Base-by-base conservation (phyloP, 2,113 vertebrate genomes). In the Tragelaphus imberbis region DNA sequence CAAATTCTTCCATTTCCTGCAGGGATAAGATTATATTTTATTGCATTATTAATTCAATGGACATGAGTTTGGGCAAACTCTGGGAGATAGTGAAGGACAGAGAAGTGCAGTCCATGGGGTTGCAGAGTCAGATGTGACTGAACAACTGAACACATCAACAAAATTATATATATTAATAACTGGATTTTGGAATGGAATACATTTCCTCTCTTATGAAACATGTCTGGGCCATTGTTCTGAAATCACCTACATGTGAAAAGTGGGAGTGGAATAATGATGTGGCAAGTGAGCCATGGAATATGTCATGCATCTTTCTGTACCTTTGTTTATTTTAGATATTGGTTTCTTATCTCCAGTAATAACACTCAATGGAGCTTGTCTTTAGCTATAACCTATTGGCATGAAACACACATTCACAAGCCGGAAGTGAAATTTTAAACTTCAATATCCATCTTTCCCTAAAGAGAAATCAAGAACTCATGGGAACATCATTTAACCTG, bases 1-100 rank as follows among this genome's bases (percentile, higher is more conserved):
- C 99, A 98, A 99, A 99, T 93, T 99, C 98, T 98, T 99, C 99
- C 97, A 99, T 99, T 95, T 99, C 99, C 99, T 99, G 96, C 65
- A 95, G 55, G 94, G 28, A 97, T 61, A 81, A 95, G 63, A 80
- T 65, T 81, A 0, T 82, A 28, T 88, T 7, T 23, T 44, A 77
- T 44, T 77, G 21, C 71, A 27, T 27, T 77, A 77, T 27, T 44
- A 27, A 44, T 44, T 77, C 71, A 44, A 44, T 44, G 40, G 23
- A 14, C 36, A 44, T 44, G 40, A 44, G 23, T 27, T 77, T 77
- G 23, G 6, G 36, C 71, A 77, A 77, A 77, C 23, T 77, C 23
- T 77, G 71, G 36, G 71, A 77, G 71, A 77, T 2, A 44, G 12
- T 44, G 71, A 77, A 44, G 23, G 71, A 77, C 40, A 77, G 23